phyloP scores from a whole-genome alignment of 2,888 invertebrate species.

The Cactoblastis cactorum region DNA sequence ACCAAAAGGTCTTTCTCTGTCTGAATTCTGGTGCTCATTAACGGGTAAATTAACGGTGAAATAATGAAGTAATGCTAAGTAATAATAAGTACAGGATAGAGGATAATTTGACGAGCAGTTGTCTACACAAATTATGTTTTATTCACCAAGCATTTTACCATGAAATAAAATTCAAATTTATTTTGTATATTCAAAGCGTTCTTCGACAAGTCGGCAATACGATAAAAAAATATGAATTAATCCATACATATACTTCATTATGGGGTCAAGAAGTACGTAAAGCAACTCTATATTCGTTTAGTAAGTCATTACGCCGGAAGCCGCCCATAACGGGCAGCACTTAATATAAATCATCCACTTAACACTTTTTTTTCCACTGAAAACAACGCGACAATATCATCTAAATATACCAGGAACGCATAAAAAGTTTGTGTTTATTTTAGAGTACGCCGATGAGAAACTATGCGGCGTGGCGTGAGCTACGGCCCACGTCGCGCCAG shows the following conservation, averaged over 20 bases:
- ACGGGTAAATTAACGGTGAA: neutral
- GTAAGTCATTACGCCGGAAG: conserved; percentile 72
- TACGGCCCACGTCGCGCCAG: conserved; percentile 59
- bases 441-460: conserved; percentile 70
- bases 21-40: neutral
- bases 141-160: neutral
- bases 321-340: conserved; percentile 59
- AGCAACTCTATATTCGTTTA: conserved; percentile 40
- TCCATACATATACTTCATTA: conserved; percentile 43
- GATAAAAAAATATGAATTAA: conserved; percentile 51
- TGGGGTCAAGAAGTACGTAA: conserved; percentile 33
- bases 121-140: neutral
- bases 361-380: conserved; percentile 69
- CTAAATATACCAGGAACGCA: conserved; percentile 69
- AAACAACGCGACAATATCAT: conserved; percentile 64
- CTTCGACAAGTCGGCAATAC: conserved; percentile 37
- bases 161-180: neutral
- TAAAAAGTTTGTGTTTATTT: conserved; percentile 74
- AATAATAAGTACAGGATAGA: neutral
- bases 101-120: neutral
- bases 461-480: conserved; percentile 65
- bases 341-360: conserved; percentile 78
- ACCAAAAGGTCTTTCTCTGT: no score
- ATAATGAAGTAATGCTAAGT: no score
- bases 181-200: conserved; percentile 2